Percentiles rank a stretch among this genome's conserved stretches.
Evolutionary conservation across 2,797 vertebrate genomes (phyloP).

Genomic region (Eulemur rubriventer): DNA sequence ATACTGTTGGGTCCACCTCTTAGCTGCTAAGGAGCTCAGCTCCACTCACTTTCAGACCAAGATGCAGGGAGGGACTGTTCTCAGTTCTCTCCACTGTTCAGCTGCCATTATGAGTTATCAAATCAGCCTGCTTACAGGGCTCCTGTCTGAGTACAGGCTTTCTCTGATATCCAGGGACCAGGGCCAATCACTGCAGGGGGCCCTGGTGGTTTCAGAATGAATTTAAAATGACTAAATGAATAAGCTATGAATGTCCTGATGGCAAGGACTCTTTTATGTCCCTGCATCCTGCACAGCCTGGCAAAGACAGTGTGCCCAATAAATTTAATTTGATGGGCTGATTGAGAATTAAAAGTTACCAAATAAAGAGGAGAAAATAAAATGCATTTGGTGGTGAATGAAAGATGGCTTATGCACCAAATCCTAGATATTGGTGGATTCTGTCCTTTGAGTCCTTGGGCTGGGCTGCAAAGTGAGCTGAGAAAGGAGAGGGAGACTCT

Average conservation of each 20-base stretch:
- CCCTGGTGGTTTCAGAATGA: background rate
- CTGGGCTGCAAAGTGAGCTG: background rate
- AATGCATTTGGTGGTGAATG: background rate
- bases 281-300: background rate
- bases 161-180: background rate
- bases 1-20: background rate
- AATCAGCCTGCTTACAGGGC: background rate
- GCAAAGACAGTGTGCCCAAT: background rate
- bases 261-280: background rate
- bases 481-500: background rate
- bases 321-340: background rate
- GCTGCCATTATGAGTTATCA: background rate
- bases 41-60: background rate
- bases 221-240: background rate
- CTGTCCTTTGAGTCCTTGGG: background rate
- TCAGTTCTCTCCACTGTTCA: background rate
- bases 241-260: background rate
- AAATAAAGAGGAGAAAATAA: conserved; percentile 43
- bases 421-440: background rate
- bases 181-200: background rate
- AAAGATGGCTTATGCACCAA: background rate
- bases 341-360: conserved; percentile 23
- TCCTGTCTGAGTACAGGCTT: background rate
- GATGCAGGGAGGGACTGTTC: background rate
- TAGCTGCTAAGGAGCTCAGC: background rate